Evolutionary conservation across 2,113 vertebrate species (phyloP).

Genomic region (Nasalis larvatus): DNA sequence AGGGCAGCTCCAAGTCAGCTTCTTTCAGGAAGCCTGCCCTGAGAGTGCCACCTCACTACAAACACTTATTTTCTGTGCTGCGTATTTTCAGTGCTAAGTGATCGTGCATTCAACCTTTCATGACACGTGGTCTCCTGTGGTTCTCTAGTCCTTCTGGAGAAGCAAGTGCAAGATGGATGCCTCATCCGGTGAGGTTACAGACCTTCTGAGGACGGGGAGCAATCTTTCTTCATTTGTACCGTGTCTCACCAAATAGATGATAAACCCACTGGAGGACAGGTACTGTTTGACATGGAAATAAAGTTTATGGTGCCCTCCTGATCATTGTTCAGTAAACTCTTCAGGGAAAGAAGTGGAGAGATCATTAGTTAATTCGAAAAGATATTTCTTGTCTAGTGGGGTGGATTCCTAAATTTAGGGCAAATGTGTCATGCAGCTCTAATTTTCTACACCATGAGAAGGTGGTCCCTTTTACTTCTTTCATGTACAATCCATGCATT

Average conservation of each 20-base stretch:
- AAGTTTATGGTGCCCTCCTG: not conserved
- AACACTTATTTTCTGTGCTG: not conserved
- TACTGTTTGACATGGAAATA: not conserved
- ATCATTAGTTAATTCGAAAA: not conserved
- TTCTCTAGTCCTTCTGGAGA: not conserved
- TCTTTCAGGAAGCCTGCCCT: not conserved
- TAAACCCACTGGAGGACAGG: not conserved
- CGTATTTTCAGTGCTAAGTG: not conserved
- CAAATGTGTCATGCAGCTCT: not conserved
- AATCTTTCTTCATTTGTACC: not conserved
- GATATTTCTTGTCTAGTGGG: not conserved
- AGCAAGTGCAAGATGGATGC: not conserved
- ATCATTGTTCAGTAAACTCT: not conserved
- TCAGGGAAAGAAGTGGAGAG: not conserved
- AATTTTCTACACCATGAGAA: not conserved
- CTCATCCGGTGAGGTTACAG: not conserved
- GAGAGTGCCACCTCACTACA: not conserved
- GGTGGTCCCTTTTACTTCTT: not conserved
- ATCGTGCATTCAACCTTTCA: not conserved
- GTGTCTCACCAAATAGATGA: not conserved
- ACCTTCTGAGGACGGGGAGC: not conserved
- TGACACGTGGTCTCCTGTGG: not conserved
- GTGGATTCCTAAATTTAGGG: not conserved
- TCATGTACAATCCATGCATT: not conserved
- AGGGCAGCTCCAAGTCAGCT: not conserved